Evolutionary conservation across 2,888 invertebrate genomes (phyloP), one percentile per base, ranked within the genome.

Genomic region (Isoperla grammatica): DNA sequence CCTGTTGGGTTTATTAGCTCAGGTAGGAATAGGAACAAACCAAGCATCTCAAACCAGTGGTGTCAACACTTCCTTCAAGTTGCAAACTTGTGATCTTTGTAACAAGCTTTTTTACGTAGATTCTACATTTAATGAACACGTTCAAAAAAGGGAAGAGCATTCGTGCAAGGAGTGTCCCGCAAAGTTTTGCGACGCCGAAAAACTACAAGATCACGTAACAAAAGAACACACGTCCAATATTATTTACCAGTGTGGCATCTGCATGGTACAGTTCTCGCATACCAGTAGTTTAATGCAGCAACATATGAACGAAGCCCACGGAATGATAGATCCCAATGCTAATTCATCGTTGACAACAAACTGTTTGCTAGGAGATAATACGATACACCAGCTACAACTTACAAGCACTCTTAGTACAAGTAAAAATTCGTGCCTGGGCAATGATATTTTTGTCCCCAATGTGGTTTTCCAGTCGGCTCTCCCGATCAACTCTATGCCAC

Each of bases 201-300:
- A 15, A 5, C 53, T 53, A 11, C 53, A 39, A 37, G 39, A 20
- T 2, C 53, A 53, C 17, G 5, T 39, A 19, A n/a, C 5, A 17
- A 15, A 5, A 5, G 39, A 6, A 20, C 53, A 53, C 20, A 12
- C 39, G 20, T 4, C 37, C 15, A 17, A 19, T 22, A 42, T 40
- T 19, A 6, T 19, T 15, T 39, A 45, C n/a, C 19, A 48, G 22
- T 61, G 61, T 43, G 55, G 56, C 1, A 23, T 58, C 6, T 61
- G 61, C 48, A 11, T 29, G 15, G 40, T 46, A 17, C 54, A 48
- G 22, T 48, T 58, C 46, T 17, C 45, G 29, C 29, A 29, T 29
- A 29, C 29, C 4, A 29, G 4, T 29, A 29, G 29, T 29, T 8
- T 29, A 29, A 29, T 29, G 29, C 29, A 29, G 29, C 29, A 29